A percentile compares a stretch with the other conserved stretches of the same genome.
phyloP scores from a whole-genome alignment of 2,113 vertebrate species.

The Jaculus jaculus region DNA sequence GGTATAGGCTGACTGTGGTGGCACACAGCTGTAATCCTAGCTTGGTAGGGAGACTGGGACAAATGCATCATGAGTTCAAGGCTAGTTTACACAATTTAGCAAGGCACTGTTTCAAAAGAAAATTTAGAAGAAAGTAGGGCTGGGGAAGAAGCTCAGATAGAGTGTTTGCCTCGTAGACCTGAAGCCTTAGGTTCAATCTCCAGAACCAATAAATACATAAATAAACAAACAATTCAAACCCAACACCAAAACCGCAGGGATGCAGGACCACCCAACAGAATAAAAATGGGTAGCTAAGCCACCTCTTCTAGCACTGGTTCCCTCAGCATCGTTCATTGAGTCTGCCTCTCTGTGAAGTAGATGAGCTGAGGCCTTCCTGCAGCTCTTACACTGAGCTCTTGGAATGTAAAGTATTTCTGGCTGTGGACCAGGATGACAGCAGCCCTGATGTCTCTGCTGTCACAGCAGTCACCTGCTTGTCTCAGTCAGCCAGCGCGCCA shows the following conservation, averaged over 20 bases:
- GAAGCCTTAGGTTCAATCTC: not conserved
- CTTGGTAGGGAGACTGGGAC: too few species aligned
- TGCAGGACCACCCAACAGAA: not conserved
- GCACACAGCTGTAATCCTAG: too few species aligned
- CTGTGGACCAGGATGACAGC: not conserved
- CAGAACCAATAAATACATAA: not conserved
- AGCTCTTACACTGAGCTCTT: not conserved
- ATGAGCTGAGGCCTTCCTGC: not conserved
- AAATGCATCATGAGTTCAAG: too few species aligned
- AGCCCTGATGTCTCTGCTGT: not conserved
- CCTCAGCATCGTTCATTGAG: not conserved
- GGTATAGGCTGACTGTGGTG: too few species aligned
- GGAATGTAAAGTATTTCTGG: conserved; percentile 21
- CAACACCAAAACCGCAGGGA: not conserved
- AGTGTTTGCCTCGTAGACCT: not conserved
- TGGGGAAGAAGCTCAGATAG: not conserved
- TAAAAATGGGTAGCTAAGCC: not conserved
- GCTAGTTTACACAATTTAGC: too few species aligned
- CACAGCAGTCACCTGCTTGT: not conserved
- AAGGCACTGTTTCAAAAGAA: too few species aligned
- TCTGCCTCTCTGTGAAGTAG: not conserved
- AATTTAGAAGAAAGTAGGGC: not conserved
- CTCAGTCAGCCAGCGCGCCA: not conserved
- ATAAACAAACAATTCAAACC: not conserved
- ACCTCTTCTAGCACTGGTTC: not conserved